Evolutionary conservation across 2,113 vertebrate species (phyloP).

Genomic region (Pontoporia blainvillei): DNA sequence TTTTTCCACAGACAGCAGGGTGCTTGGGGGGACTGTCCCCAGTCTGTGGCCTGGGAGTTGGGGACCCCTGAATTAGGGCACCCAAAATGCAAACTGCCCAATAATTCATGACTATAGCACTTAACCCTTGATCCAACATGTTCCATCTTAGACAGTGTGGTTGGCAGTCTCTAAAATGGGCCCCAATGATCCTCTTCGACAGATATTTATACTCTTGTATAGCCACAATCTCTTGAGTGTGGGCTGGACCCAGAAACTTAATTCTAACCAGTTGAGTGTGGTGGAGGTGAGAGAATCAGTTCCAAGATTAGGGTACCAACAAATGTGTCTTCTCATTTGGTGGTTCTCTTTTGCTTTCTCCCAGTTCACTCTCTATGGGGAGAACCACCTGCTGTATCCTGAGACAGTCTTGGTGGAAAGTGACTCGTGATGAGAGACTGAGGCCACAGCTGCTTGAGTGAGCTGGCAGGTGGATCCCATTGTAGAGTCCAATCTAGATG

Average conservation of each 20-base stretch:
- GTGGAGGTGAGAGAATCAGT: neutral
- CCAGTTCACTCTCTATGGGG: neutral
- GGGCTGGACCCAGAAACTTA: neutral
- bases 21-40: too few relatives aligned
- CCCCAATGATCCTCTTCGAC: neutral
- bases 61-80: too few relatives aligned
- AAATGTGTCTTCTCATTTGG: neutral
- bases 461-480: neutral
- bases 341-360: neutral
- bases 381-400: neutral
- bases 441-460: too few relatives aligned
- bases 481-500: too few relatives aligned
- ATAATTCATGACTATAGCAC: neutral
- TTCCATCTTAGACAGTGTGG: neutral
- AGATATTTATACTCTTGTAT: neutral
- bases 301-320: neutral
- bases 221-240: too few relatives aligned
- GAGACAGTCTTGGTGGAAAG: too few relatives aligned
- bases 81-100: neutral
- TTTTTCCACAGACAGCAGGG: too few relatives aligned
- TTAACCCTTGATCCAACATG: neutral
- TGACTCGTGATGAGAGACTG: rapidly evolving
- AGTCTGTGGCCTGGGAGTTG: too few relatives aligned
- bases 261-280: neutral
- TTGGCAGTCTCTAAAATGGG: neutral